Conservation (phyloP, 1,140 invertebrate genomes). For the Aporrectodea caliginosa region DNA sequence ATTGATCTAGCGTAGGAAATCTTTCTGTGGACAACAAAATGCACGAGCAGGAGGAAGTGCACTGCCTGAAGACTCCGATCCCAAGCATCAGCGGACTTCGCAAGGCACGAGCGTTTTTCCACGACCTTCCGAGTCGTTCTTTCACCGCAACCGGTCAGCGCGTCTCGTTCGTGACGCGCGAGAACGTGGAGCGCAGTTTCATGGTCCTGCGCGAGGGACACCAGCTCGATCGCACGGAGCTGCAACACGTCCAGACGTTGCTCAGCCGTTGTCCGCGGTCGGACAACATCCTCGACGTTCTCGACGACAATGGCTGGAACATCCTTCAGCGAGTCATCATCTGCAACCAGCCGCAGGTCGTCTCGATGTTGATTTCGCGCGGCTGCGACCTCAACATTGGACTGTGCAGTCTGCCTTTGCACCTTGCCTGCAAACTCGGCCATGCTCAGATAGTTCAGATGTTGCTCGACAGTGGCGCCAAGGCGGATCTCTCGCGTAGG, state of each 20-base stretch:
- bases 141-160: slow-evolving; percentile 20
- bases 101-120: slow-evolving; percentile 32
- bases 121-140: slow-evolving; percentile 27
- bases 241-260: slow-evolving; percentile 33
- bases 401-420: slow-evolving; percentile 30
- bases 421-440: slow-evolving; percentile 31
- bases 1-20: too few relatives aligned
- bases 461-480: slow-evolving; percentile 30
- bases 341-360: slow-evolving; percentile 31
- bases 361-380: slow-evolving; percentile 29
- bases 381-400: slow-evolving; percentile 31
- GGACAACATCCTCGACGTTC: slow-evolving; percentile 30
- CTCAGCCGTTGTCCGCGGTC: slow-evolving; percentile 28
- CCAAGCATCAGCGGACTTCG: slow-evolving; percentile 25
- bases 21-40: slow-evolving; percentile 14
- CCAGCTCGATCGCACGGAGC: slow-evolving; percentile 14
- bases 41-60: slow-evolving; percentile 12
- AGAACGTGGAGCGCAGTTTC: slow-evolving; percentile 30
- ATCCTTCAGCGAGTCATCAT: slow-evolving; percentile 30
- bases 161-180: slow-evolving; percentile 23
- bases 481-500: slow-evolving; percentile 26
- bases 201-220: slow-evolving; percentile 6
- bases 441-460: slow-evolving; percentile 31
- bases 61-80: slow-evolving; percentile 17
- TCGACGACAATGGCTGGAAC: slow-evolving; percentile 34